Base-by-base conservation (phyloP, 2,888 invertebrate species). In the Lithophane leautieri region DNA sequence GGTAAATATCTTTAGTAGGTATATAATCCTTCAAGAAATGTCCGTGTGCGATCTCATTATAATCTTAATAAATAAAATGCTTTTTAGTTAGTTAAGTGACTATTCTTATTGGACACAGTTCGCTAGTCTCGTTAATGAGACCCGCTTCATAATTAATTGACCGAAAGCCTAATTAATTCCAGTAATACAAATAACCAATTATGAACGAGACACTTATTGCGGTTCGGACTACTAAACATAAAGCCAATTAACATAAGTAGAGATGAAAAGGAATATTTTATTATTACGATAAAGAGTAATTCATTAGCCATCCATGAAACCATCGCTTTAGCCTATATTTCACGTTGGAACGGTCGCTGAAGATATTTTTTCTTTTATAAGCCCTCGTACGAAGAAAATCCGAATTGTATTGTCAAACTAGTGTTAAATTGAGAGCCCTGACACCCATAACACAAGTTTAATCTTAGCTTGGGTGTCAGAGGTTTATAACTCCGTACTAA, bases 101-200 rank as follows among this genome's bases (percentile, higher is more conserved):
- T 52, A 6, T 70, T 70, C 25, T 58, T 81, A 81, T 65, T 47
- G n/a, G 28, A 16, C 22, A 52, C 52, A 58, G 52, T 47, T 67
- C n/a, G 40, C 22, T 54, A 58, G 47, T 63, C 40, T 12, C 61
- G 56, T 56, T 73, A 83, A 61, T 61, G 52, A 66, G 56, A 58
- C 7, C 8, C 22, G 34, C 52, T 66, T 58, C 44, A 73, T 73
- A 62, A 81, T 66, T 83, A 83, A 83, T 73, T 70, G 58, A 58
- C 47, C 42, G 28, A 73, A 73, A 79, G 70, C 80, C 66, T 83
- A 79, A 81, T 81, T 83, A 81, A 70, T 83, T 67, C 47, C 47
- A 56, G 60, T 73, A 67, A 67, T 74, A 83, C 62, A 78, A 81
- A 79, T 79, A 73, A 73, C 73, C 44, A 83, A 79, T 81, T 83